Conservation (phyloP, 2,888 invertebrate species). For the Agrotis segetum region DNA sequence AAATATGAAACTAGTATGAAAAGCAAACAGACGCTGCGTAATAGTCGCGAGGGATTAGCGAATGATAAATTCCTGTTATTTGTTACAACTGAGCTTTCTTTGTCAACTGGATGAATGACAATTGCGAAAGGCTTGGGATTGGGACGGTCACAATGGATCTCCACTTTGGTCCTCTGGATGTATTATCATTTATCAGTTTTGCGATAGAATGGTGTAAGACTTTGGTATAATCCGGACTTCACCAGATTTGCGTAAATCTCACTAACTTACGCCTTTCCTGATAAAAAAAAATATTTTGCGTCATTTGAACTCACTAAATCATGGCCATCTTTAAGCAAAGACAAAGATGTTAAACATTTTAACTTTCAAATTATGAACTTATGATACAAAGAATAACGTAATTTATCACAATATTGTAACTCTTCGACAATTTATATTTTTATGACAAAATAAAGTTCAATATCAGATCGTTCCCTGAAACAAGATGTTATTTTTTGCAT, state of each 20-base stretch:
- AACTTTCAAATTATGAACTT: not conserved
- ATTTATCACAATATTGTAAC: not conserved
- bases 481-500: constrained; percentile 29
- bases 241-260: constrained; percentile 4
- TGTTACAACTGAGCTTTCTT: constrained; percentile 70
- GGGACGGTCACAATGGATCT: constrained; percentile 57
- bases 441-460: not conserved
- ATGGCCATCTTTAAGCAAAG: not conserved
- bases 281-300: not conserved
- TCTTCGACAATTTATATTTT: not conserved
- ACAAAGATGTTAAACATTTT: not conserved
- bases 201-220: constrained; percentile 73
- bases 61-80: constrained; percentile 77
- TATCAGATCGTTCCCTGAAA: constrained; percentile 5
- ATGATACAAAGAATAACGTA: not conserved
- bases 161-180: constrained; percentile 43
- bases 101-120: constrained; percentile 74
- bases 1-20: constrained; percentile 66
- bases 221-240: constrained; percentile 11
- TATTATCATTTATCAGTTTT: constrained; percentile 67
- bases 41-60: constrained; percentile 71
- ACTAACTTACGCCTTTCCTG: not conserved
- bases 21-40: constrained; percentile 66
- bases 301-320: not conserved
- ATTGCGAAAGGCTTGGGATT: constrained; percentile 74